These are phyloP conservation scores for Leuciscus waleckii DNA, from an alignment of 2,797 vertebrate genomes.

Conservation along the genomic window DNA sequence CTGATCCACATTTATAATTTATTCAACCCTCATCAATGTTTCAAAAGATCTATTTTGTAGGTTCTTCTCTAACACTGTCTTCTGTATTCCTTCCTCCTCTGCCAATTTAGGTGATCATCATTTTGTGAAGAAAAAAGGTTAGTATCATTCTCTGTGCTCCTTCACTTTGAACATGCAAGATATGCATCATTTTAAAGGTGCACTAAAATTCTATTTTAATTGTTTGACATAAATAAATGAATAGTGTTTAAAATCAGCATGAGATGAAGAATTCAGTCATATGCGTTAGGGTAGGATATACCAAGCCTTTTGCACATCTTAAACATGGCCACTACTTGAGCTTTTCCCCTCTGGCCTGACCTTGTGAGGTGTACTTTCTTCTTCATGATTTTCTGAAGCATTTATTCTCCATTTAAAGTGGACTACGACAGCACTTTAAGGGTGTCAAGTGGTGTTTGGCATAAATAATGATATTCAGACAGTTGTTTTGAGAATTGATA, in stretches of 20 bases:
- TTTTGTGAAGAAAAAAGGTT: slow-evolving; percentile 91
- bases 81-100: slow-evolving; percentile 39
- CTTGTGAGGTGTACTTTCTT: not conserved
- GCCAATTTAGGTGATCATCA: slow-evolving; percentile 57
- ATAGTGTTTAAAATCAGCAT: not conserved
- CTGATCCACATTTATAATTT: slow-evolving; percentile 60
- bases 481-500: not conserved
- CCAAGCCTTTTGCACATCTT: not conserved
- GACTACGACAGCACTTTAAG: not conserved
- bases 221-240: not conserved
- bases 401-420: slow-evolving; percentile 13
- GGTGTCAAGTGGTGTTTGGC: slow-evolving; percentile 20
- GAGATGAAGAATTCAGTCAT: not conserved
- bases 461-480: slow-evolving; percentile 2
- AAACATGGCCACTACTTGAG: not conserved
- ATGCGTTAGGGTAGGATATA: not conserved
- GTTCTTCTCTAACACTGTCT: slow-evolving; percentile 37
- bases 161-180: not conserved
- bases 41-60: slow-evolving; percentile 56
- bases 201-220: not conserved
- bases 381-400: not conserved
- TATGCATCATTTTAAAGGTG: not conserved
- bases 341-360: not conserved
- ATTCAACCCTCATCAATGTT: slow-evolving; percentile 61
- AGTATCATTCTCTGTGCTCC: slow-evolving; percentile 16